Conservation (phyloP, 92 coral and sea anemone genomes). For the Phenganax stokvisi region DNA sequence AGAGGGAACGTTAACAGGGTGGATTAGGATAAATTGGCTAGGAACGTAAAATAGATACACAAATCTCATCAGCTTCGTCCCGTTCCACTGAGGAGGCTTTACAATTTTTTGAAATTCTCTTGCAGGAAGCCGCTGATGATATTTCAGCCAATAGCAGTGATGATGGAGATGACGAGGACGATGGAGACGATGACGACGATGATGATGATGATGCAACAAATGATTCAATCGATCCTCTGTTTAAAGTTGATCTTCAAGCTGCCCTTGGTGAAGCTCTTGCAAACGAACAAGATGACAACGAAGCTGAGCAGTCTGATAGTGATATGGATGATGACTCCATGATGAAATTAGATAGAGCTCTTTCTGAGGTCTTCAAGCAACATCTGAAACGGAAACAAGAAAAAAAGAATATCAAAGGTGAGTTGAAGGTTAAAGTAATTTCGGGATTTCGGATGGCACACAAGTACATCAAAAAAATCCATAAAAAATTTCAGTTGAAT, state of each 20-base stretch:
- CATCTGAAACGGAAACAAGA: constrained; percentile 58
- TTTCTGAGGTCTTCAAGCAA: constrained; percentile 74
- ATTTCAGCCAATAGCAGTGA: not conserved
- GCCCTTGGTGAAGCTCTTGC: constrained; percentile 80
- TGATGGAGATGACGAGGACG: constrained; percentile 12
- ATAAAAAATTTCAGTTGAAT: no score
- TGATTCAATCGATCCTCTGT: constrained; percentile 74
- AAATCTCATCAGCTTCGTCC: no score
- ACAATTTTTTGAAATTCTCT: not conserved
- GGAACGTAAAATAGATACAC: no score
- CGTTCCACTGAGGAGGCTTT: not conserved
- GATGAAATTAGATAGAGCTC: constrained; percentile 81
- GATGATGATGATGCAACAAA: constrained; percentile 50
- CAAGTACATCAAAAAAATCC: no score
- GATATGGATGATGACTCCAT: constrained; percentile 91
- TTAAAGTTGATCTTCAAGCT: constrained; percentile 80
- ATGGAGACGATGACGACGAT: constrained; percentile 23
- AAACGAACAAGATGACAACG: constrained; percentile 37
- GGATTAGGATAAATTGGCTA: no score
- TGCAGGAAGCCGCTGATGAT: constrained; percentile 10
- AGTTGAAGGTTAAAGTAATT: no score
- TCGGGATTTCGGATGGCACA: no score
- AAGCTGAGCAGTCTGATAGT: constrained; percentile 43
- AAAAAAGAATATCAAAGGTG: constrained; percentile 72
- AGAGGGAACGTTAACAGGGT: no score